Base-by-base conservation (phyloP, 2,797 vertebrate species). In the Staurois parvus region DNA sequence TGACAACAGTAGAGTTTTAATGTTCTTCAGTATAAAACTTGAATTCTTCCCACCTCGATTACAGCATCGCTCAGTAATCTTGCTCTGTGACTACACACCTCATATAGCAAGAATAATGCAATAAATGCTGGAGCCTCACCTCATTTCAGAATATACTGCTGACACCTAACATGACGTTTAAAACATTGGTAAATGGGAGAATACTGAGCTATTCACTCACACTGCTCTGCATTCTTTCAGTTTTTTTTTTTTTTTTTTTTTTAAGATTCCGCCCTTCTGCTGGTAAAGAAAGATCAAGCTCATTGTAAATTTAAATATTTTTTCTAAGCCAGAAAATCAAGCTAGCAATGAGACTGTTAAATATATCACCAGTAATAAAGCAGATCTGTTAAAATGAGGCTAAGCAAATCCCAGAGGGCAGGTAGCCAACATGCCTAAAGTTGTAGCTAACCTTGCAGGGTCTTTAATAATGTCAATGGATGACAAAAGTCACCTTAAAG, bases 41-140 rank as follows among this genome's bases (percentile, higher is more conserved):
- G 29, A 28, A 29, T 64, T 17, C 48, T 29, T 81, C 79, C 56
- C 79, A 81, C 79, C 79, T 62, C n/a, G 1, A 62, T 81, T 28
- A 72, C 69, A 62, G 69, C 48, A 73, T 42, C n/a, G 7, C 10
- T 81, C n/a, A 62, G n/a, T 34, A 34, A 42, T 72, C 79, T 72
- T 11, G 45, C 21, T 21, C 56, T 5, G 48, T 59, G 45, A 29
- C 48, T 32, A 72, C 37, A 72, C 48, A 72, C 13, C 67, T 52
- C 24, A 7, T 5, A 72, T 70, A 72, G 6, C 45, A 13, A 26
- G 68, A 11, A 34, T 72, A 29, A 72, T 72, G 79, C 30, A 68
- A 79, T 79, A 30, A 48, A 52, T 34, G 8, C 3, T 12, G 8
- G 32, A 37, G 17, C 15, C 37, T 40, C 78, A 70, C 45, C 68